phyloP scores from a whole-genome alignment of 2,888 invertebrate genomes.

The Pelosia muscerda region DNA sequence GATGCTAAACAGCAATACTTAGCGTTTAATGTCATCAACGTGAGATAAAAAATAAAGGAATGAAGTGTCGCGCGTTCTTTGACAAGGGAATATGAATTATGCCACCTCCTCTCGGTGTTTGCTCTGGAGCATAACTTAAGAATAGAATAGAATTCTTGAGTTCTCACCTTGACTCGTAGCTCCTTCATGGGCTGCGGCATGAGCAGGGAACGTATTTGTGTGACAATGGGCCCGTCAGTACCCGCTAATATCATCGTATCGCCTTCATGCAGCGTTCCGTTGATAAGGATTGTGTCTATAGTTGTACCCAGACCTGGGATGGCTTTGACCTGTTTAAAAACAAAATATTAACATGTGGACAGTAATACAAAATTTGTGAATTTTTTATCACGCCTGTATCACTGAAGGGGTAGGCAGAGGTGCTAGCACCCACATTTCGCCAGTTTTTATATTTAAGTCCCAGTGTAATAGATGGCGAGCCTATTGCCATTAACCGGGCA shows the following conservation, averaged over 20 bases:
- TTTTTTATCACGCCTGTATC: too few species aligned
- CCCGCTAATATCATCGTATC: slow-evolving; percentile 98
- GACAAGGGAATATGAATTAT: too few species aligned
- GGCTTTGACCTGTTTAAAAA: slow-evolving; percentile 92
- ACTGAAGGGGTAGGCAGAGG: too few species aligned
- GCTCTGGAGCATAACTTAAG: background rate
- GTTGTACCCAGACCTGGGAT: slow-evolving; percentile 99
- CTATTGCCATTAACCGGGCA: too few species aligned
- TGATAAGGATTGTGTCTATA: slow-evolving; percentile 99
- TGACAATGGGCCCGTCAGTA: slow-evolving; percentile 99
- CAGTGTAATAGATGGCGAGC: too few species aligned
- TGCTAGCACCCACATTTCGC: too few species aligned
- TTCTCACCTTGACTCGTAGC: slow-evolving; percentile 95
- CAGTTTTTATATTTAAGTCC: too few species aligned
- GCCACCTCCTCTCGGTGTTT: too few species aligned
- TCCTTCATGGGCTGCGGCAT: slow-evolving; percentile 99
- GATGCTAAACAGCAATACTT: too few species aligned
- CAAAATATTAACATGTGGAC: background rate
- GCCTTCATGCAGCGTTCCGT: slow-evolving; percentile 97
- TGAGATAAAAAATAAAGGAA: too few species aligned
- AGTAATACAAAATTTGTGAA: background rate
- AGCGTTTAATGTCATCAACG: too few species aligned
- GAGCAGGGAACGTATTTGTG: slow-evolving; percentile 97
- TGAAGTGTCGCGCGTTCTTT: too few species aligned
- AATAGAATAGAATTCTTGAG: background rate